phyloP scores from a whole-genome alignment of 2,113 vertebrate genomes.

The Odocoileus virginianus region DNA sequence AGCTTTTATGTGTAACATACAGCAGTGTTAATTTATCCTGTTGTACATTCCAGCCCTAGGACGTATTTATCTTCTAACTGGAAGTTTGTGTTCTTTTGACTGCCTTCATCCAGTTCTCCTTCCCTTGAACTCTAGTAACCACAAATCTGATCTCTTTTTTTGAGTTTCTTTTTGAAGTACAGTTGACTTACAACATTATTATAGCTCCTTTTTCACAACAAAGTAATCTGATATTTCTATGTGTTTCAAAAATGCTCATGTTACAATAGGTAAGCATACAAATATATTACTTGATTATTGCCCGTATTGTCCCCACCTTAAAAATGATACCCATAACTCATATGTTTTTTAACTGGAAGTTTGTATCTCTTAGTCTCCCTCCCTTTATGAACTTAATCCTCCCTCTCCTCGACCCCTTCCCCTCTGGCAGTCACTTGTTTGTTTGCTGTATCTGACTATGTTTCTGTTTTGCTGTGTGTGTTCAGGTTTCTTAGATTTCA shows the following conservation, averaged over 20 bases:
- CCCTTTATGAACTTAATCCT: not conserved
- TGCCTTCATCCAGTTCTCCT: not conserved
- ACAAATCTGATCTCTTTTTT: not conserved
- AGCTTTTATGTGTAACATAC: not conserved
- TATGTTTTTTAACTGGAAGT: not conserved
- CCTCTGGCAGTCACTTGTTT: not conserved
- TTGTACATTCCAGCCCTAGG: not conserved
- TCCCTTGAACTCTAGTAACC: not conserved
- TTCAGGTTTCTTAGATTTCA: not conserved
- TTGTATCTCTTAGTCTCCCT: not conserved
- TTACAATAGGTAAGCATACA: not conserved
- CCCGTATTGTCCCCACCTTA: not conserved
- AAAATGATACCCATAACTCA: not conserved
- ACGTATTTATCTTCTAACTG: not conserved
- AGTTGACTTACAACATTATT: not conserved
- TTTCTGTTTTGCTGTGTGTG: not conserved
- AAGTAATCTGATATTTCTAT: not conserved
- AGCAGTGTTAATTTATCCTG: not conserved
- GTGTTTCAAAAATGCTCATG: not conserved
- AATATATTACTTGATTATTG: not conserved
- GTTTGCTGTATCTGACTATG: not conserved
- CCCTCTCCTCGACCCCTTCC: not conserved
- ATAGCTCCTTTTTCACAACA: not conserved
- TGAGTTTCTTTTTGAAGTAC: not conserved
- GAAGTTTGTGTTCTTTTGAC: not conserved